Percentiles rank a stretch among this genome's conserved stretches.
Conservation (phyloP, 2,113 vertebrate genomes). For the Rhinogobius similis region DNA sequence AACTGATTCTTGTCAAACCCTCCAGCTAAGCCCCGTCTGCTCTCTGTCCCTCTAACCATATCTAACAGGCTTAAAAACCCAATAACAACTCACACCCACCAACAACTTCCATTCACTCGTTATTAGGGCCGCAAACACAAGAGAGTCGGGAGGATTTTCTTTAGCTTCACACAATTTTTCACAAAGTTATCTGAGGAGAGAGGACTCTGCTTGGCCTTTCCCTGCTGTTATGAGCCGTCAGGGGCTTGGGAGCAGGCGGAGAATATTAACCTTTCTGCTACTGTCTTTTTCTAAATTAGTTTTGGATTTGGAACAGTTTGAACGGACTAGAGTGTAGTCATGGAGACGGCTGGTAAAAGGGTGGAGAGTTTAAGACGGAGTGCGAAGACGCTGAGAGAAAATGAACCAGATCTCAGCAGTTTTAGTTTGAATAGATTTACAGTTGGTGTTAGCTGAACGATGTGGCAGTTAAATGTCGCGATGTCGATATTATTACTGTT, state of each 20-base stretch:
- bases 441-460: background rate
- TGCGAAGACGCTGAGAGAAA: background rate
- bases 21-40: constrained; percentile 39
- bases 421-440: background rate
- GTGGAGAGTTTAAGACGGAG: background rate
- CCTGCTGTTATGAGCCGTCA: background rate
- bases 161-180: constrained; percentile 25
- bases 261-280: constrained; percentile 7
- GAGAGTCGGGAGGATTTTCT: constrained; percentile 49
- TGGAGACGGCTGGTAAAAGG: constrained; percentile 4
- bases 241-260: background rate
- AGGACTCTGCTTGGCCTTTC: constrained; percentile 11
- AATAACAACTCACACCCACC: constrained; percentile 42
- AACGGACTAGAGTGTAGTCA: background rate
- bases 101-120: constrained; percentile 38
- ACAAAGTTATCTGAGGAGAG: constrained; percentile 52
- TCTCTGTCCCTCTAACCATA: constrained; percentile 39
- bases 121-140: constrained; percentile 9
- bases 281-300: constrained; percentile 12
- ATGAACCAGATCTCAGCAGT: background rate
- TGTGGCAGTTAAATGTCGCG: too few relatives aligned
- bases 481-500: too few relatives aligned
- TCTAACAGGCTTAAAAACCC: constrained; percentile 67
- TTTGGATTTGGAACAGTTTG: constrained; percentile 6
- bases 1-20: constrained; percentile 14